Base-by-base conservation (phyloP, 2,797 vertebrate genomes). In the Rhinogobio ventralis region DNA sequence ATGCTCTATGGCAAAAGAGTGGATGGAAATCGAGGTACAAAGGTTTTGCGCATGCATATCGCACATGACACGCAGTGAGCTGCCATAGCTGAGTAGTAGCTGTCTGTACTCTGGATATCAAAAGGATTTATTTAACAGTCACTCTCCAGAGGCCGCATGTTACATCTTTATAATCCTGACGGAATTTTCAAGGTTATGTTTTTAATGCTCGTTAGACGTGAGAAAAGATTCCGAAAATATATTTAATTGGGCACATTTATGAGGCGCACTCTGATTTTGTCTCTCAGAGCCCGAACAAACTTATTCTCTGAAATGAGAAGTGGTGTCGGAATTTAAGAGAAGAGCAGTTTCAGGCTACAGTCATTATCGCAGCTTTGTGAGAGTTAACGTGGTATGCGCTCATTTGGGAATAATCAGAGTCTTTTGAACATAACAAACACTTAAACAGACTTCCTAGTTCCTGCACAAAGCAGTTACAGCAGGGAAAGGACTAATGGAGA, bases 321-420 rank as follows among this genome's bases (percentile, higher is more conserved):
- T 13, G 75, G 76, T 79, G 30, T 39, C 42, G 76, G 82, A 72
- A 53, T 79, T 87, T 84, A 80, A 90, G 85, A 88, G 89, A 75
- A 85, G 75, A 86, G 86, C 88, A 86, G 84, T 83, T 83, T 85
- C 75, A 88, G 88, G 46, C 88, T 46, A 33, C 51, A 84, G 87
- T 92, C 86, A 90, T 93, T 92, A 93, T 91, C 88, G 77, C 87
- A 88, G 69, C 66, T 85, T 87, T 87, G 46, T 81, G 88, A 90
- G 89, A 92, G 90, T 89, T 91, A 90, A 93, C 89, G 91, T 85
- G 83, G 88, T 85, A 86, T 85, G 67, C 83, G 84, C 88, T 93
- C 90, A 92, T 94, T 93, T 94, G 92, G 83, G 91, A 93, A 93
- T 88, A 93, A 92, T 92, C 92, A 87, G 89, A 89, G 86, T 90